Evolutionary conservation across 2,797 vertebrate species (phyloP).

Genomic region (Sylvilagus floridanus): DNA sequence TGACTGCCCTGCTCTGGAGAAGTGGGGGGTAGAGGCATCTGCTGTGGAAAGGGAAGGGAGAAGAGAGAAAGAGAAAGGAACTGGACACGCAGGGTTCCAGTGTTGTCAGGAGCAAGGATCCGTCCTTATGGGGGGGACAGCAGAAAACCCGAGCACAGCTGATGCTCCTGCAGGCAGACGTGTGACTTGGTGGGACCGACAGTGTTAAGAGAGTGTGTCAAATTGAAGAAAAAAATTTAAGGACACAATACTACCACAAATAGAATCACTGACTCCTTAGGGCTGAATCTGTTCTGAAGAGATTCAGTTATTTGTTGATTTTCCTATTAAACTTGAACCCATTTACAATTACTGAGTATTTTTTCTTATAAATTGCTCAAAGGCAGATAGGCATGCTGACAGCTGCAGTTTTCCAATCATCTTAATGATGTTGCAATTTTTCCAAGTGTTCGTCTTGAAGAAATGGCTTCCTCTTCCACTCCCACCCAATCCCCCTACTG

Average conservation of each 20-base stretch:
- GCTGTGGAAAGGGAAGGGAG: neutral
- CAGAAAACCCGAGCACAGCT: neutral
- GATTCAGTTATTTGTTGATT: neutral
- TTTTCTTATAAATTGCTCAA: neutral
- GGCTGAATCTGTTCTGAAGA: neutral
- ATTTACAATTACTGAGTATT: neutral
- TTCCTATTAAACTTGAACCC: neutral
- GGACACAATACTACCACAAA: neutral
- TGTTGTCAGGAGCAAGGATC: neutral
- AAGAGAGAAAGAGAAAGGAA: no score
- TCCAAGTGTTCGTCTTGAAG: neutral
- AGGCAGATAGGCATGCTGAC: neutral
- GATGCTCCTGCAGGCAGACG: neutral
- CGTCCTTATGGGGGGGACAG: neutral
- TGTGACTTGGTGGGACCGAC: neutral
- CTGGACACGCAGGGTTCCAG: neutral
- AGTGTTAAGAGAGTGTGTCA: neutral
- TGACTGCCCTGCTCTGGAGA: neutral
- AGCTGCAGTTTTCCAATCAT: neutral
- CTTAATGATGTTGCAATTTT: neutral
- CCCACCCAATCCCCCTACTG: neutral
- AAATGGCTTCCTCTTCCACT: neutral
- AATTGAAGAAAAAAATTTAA: conserved; percentile 5
- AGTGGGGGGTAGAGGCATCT: neutral
- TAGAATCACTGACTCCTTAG: neutral